phyloP scores from a whole-genome alignment of 2,888 invertebrate genomes.

The Bhutanitis thaidina region DNA sequence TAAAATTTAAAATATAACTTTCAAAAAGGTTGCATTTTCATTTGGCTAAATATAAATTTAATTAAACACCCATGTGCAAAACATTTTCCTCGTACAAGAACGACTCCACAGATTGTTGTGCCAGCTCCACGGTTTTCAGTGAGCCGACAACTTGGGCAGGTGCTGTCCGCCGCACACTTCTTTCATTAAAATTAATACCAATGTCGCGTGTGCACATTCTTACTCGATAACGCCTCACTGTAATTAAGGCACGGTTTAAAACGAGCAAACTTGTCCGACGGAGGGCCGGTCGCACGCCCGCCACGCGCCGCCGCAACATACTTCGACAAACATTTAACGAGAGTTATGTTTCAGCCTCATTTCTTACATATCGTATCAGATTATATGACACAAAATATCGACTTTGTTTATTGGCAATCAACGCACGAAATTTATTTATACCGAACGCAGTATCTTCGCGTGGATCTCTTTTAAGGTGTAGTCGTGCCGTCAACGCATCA shows the following conservation, averaged over 20 bases:
- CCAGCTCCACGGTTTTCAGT: constrained; percentile 56
- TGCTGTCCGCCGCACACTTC: constrained; percentile 72
- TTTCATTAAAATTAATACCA: constrained; percentile 80
- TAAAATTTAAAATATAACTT: too few species aligned
- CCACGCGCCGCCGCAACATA: constrained; percentile 63
- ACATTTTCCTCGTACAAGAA: not conserved
- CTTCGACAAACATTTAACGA: constrained; percentile 48
- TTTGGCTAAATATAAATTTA: too few species aligned
- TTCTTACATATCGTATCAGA: constrained; percentile 59
- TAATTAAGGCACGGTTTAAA: constrained; percentile 73
- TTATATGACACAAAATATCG: constrained; percentile 60
- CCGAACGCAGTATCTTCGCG: constrained; percentile 44
- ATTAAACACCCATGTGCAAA: too few species aligned
- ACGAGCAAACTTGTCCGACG: constrained; percentile 47
- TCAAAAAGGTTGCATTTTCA: too few species aligned
- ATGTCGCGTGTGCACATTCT: constrained; percentile 80
- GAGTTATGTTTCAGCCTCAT: constrained; percentile 57
- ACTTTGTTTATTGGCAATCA: constrained; percentile 69
- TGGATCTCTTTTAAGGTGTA: constrained; percentile 13
- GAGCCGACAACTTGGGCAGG: constrained; percentile 66
- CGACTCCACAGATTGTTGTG: constrained; percentile 12
- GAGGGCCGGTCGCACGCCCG: constrained; percentile 42
- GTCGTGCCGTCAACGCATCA: constrained; percentile 17
- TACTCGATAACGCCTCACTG: constrained; percentile 77
- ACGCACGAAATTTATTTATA: constrained; percentile 56